phyloP scores from a whole-genome alignment of 64 coral and sea anemone genomes.

The Trachythela sp. region DNA sequence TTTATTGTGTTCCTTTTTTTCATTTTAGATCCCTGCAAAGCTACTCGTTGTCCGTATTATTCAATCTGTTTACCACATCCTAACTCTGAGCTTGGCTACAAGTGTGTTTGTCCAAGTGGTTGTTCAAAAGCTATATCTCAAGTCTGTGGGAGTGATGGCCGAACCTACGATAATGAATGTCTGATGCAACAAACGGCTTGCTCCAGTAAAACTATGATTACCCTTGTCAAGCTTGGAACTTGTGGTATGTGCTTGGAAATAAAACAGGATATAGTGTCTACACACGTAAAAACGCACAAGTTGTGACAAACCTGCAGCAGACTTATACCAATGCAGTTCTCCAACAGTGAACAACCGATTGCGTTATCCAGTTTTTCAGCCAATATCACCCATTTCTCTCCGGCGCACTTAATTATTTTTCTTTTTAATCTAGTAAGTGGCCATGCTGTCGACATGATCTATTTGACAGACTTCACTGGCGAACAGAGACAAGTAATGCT shows the following conservation, averaged over 20 bases:
- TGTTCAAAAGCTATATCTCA: slow-evolving; percentile 64
- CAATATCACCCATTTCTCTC: neutral
- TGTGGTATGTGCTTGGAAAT: slow-evolving; percentile 52
- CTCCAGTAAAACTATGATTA: slow-evolving; percentile 27
- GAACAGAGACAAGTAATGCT: neutral
- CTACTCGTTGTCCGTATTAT: neutral
- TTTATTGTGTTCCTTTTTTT: too few relatives aligned
- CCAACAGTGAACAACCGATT: neutral
- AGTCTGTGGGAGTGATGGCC: slow-evolving; percentile 71
- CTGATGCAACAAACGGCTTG: slow-evolving; percentile 57
- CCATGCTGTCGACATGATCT: neutral
- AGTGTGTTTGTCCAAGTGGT: slow-evolving; percentile 5
- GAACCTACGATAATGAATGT: slow-evolving; percentile 59
- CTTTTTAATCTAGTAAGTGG: neutral
- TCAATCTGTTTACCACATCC: neutral
- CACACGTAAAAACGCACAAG: too few relatives aligned
- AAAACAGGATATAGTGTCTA: too few relatives aligned
- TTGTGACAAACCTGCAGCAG: too few relatives aligned
- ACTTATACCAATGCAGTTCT: too few relatives aligned
- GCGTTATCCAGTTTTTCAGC: neutral
- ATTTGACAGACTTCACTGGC: neutral
- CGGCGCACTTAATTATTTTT: neutral
- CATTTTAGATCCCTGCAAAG: slow-evolving; percentile 17
- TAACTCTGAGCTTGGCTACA: slow-evolving; percentile 9
- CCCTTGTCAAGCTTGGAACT: slow-evolving; percentile 41